A percentile compares a stretch with the other conserved stretches of the same genome.
Evolutionary conservation across 1,140 invertebrate genomes (phyloP).

Genomic region (Conus betulinus): DNA sequence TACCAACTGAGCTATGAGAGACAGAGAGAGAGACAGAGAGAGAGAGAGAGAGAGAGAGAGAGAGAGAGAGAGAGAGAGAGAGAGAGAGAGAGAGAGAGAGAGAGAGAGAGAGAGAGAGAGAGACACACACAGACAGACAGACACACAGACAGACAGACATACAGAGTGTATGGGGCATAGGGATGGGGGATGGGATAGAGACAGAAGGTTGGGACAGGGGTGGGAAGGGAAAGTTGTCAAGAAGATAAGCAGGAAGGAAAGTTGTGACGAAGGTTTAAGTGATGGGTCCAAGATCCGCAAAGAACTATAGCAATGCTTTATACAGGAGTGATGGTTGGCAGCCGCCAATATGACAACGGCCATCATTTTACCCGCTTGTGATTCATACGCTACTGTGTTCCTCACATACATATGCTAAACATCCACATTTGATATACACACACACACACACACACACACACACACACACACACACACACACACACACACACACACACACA

Average conservation of each 20-base stretch:
- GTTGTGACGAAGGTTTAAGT: neutral
- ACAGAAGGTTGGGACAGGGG: neutral
- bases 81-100: slow-evolving; percentile 16
- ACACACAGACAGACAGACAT: neutral
- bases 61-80: neutral
- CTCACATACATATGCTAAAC: neutral
- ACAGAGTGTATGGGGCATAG: neutral
- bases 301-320: neutral
- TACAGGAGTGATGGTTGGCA: neutral
- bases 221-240: neutral
- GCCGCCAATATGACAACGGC: neutral
- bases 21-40: too few species aligned
- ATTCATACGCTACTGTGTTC: neutral
- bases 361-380: neutral
- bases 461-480: neutral
- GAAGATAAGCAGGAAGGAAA: neutral
- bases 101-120: slow-evolving; percentile 21
- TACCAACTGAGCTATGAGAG: too few species aligned
- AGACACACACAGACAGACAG: slow-evolving; percentile 7
- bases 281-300: neutral
- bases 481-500: neutral
- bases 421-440: neutral
- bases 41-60: too few species aligned
- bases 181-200: neutral
- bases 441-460: neutral